Evolutionary conservation across 2,113 vertebrate species (phyloP).

Genomic region (Furnarius figulus): DNA sequence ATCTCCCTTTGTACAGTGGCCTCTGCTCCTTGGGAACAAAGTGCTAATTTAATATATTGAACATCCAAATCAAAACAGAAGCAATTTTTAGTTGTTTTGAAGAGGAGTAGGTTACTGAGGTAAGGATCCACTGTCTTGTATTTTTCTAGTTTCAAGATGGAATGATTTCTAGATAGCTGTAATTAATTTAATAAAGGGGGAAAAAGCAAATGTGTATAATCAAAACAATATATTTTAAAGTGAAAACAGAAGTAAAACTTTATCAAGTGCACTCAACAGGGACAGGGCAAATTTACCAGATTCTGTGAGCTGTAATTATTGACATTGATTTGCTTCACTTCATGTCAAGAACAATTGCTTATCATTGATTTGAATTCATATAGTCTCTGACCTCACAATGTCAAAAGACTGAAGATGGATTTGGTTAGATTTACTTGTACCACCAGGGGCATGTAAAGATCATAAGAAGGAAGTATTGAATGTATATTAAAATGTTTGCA

Average conservation of each 20-base stretch:
- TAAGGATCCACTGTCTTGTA: slow-evolving; percentile 10
- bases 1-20: background rate
- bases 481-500: background rate
- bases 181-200: slow-evolving; percentile 49
- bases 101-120: slow-evolving; percentile 7
- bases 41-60: background rate
- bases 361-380: background rate
- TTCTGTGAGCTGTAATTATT: background rate
- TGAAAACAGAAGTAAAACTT: background rate
- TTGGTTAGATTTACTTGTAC: background rate
- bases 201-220: slow-evolving; percentile 9
- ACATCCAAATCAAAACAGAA: slow-evolving; percentile 47
- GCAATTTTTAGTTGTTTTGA: slow-evolving; percentile 47
- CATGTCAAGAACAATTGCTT: background rate
- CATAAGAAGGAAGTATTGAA: background rate
- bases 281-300: background rate
- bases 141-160: slow-evolving; percentile 57
- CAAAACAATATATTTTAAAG: slow-evolving; percentile 10
- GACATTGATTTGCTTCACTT: background rate
- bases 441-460: background rate
- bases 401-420: background rate
- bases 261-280: background rate
- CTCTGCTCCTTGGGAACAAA: background rate
- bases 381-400: background rate
- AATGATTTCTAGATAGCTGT: slow-evolving; percentile 50